These are phyloP conservation scores for Drosophila ogumai DNA, from an alignment of 1,140 invertebrate genomes.

Conservation along the genomic window DNA sequence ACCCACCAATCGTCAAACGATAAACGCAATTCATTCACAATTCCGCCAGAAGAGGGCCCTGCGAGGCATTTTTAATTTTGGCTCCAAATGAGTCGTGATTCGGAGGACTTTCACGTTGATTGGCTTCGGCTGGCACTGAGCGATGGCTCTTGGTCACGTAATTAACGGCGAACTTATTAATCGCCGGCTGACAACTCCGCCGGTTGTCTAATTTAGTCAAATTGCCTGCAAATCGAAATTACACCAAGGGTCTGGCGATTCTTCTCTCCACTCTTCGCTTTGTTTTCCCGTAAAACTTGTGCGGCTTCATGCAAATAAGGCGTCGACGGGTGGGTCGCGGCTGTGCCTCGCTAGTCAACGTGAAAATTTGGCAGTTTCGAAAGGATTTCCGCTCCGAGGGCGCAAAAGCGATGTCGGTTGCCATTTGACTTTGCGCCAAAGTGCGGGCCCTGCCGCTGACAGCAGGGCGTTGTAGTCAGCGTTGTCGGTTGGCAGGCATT, in stretches of 20 bases:
- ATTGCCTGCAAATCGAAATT: constrained; percentile 65
- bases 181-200: constrained; percentile 31
- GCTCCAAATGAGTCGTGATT: constrained; percentile 49
- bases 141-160: constrained; percentile 60
- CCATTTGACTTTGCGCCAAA: constrained; percentile 64
- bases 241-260: constrained; percentile 26
- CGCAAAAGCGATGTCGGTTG: constrained; percentile 29
- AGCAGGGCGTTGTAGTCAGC: constrained; percentile 16
- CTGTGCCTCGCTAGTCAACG: constrained; percentile 43
- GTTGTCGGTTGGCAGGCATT: constrained; percentile 43
- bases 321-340: constrained; percentile 19
- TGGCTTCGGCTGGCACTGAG: constrained; percentile 27
- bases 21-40: constrained; percentile 75
- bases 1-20: constrained; percentile 55
- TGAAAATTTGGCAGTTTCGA: constrained; percentile 59
- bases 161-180: constrained; percentile 77
- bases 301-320: constrained; percentile 46
- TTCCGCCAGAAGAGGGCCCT: constrained; percentile 16
- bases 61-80: constrained; percentile 72
- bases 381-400: constrained; percentile 14
- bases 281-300: constrained; percentile 3
- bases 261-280: constrained; percentile 1
- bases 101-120: constrained; percentile 42
- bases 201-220: constrained; percentile 67
- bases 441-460: constrained; percentile 60